Evolutionary conservation across 2,888 invertebrate species (phyloP).

Genomic region (Pristionchus fissidentatus): DNA sequence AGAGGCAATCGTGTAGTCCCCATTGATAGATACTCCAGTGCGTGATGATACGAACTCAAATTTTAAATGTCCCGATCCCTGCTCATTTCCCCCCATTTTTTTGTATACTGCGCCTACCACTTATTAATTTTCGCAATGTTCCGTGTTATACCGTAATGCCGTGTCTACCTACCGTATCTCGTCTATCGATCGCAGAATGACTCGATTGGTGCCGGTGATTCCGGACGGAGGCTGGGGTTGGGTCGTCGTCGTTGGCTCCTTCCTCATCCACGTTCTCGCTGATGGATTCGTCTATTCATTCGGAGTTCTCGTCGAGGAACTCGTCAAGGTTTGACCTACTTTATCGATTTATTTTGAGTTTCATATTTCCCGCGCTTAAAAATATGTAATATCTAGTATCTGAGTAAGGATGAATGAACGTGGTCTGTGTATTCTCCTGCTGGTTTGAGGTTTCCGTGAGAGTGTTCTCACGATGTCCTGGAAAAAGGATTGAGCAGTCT

Average conservation of each 20-base stretch:
- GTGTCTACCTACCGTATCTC: not conserved
- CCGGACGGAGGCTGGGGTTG: conserved; percentile 74
- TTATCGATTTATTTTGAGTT: too few species aligned
- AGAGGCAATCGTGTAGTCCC: too few species aligned
- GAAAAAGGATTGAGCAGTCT: too few species aligned
- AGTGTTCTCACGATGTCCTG: too few species aligned
- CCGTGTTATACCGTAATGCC: not conserved
- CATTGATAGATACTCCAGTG: too few species aligned
- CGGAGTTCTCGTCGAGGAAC: conserved; percentile 91
- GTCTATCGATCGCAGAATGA: not conserved
- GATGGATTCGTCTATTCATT: conserved; percentile 98
- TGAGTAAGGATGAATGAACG: too few species aligned
- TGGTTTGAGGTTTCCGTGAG: too few species aligned
- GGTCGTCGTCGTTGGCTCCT: conserved; percentile 82
- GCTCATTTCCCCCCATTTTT: not conserved
- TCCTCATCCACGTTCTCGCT: conserved; percentile 92
- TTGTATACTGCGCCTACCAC: not conserved
- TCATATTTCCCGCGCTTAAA: too few species aligned
- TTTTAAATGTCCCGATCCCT: not conserved
- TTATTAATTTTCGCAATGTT: not conserved
- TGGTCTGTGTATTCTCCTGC: too few species aligned
- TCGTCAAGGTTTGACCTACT: conserved; percentile 82
- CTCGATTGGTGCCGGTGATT: conserved; percentile 67
- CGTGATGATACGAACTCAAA: too few species aligned
- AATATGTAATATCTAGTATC: too few species aligned